Base-by-base conservation (phyloP, 2,113 vertebrate genomes). In the Corydoras maculifer region DNA sequence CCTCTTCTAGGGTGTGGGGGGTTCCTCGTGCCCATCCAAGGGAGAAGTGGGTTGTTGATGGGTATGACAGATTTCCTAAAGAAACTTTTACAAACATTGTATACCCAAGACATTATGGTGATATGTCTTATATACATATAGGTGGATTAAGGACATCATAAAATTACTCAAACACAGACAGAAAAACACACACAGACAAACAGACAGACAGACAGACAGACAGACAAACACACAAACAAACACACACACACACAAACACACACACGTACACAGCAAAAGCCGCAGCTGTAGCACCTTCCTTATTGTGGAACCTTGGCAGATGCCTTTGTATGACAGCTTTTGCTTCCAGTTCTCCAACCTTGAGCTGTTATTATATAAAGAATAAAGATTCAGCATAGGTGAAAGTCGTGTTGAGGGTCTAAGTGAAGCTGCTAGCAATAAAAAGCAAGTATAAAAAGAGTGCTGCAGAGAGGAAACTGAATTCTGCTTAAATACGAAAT, bases 301-400 rank as follows among this genome's bases (percentile, higher is more conserved):
- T 50, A 72, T 43, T 53, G 8, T 71, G 69, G 65, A 65, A 43
- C 61, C 58, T 55, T 53, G 12, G 59, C 43, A 58, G 31, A 58
- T 50, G 68, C 69, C 75, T 78, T 75, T 65, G 50, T 62, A 35
- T 78, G 59, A 32, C 58, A 25, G 50, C 67, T 69, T 71, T 35
- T 68, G 70, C 50, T 3, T 64, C 57, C 70, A 69, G 49, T 75
- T 30, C 15, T 54, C 65, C 68, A 62, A 73, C 73, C 77, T 75
- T 78, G 77, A 78, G 77, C 60, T 78, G 51, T 65, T 57, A 68
- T 78, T 78, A 75, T 66, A 35, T 62, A 50, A 60, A 15, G 77
- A 69, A 78, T 78, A 75, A 75, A 78, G 73, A 65, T 48, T 67
- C 62, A 49, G 66, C 71, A 62, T 66, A 62, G 55, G 54, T 69